Conservation (phyloP, 2,888 invertebrate species). For the Epirrhoe tristata region DNA sequence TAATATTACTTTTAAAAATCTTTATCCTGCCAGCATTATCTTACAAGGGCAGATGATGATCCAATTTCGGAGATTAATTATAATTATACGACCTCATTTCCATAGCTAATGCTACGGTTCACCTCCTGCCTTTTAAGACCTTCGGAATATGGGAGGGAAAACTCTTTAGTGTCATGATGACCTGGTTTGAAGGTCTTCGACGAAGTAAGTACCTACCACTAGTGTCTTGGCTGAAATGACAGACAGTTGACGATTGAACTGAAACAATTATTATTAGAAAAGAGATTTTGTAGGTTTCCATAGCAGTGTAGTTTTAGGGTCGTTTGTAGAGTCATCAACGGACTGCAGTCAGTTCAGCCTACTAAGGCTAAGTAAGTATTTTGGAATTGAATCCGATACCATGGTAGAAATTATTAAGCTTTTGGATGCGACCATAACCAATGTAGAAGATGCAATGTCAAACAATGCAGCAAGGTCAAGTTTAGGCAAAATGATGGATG, state of each 20-base stretch:
- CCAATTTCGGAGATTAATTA: constrained; percentile 65
- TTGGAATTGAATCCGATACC: too few species aligned
- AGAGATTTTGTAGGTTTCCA: too few species aligned
- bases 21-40: constrained; percentile 36
- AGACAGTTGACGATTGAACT: background rate
- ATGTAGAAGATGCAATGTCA: too few species aligned
- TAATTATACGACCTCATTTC: constrained; percentile 69
- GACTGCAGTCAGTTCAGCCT: too few species aligned
- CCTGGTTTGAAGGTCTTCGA: background rate
- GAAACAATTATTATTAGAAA: too few species aligned
- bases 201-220: background rate
- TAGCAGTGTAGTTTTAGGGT: too few species aligned
- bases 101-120: constrained; percentile 66
- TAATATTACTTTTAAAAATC: constrained; percentile 20
- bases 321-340: too few species aligned
- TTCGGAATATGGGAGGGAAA: constrained; percentile 42
- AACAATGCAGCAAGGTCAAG: background rate
- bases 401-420: too few species aligned
- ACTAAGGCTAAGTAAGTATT: too few species aligned
- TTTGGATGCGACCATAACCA: too few species aligned
- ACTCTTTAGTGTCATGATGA: constrained; percentile 14
- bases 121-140: constrained; percentile 45
- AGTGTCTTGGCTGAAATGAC: background rate
- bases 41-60: constrained; percentile 40
- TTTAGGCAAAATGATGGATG: background rate